Conservation (phyloP, 2,888 invertebrate genomes). For the Pogonocherus hispidulus region DNA sequence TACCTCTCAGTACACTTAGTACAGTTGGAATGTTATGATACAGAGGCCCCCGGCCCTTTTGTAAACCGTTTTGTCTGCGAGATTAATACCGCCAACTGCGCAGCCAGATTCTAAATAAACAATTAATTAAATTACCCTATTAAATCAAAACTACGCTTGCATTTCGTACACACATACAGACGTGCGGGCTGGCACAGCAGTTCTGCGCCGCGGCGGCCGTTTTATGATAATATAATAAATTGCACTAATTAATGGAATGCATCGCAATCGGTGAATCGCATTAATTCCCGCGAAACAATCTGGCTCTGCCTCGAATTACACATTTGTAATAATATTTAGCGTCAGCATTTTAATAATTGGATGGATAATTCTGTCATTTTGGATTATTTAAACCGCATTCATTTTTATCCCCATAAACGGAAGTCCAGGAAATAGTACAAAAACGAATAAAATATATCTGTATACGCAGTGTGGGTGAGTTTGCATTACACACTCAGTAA, state of each 20-base stretch:
- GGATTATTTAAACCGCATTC: too few species aligned
- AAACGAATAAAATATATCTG: too few species aligned
- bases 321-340: not conserved
- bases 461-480: too few species aligned
- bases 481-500: too few species aligned
- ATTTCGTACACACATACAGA: conserved; percentile 5
- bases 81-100: conserved; percentile 14
- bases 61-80: not conserved
- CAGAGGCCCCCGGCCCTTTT: not conserved
- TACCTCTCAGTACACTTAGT: too few species aligned
- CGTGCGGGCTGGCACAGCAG: not conserved
- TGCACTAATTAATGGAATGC: conserved; percentile 11
- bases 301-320: not conserved
- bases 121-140: conserved; percentile 18
- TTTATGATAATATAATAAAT: not conserved
- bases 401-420: too few species aligned
- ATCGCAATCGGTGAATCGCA: not conserved
- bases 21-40: too few species aligned
- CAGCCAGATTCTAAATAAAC: conserved; percentile 10
- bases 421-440: too few species aligned
- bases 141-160: conserved; percentile 19
- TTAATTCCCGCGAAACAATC: conserved; percentile 1
- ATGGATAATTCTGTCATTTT: too few species aligned
- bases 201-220: not conserved
- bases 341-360: conserved; percentile 3